A percentile compares a stretch with the other conserved stretches of the same genome.
These are phyloP conservation scores for Hirtodrosophila cameraria DNA, from an alignment of 2,888 invertebrate genomes.

Conservation along the genomic window DNA sequence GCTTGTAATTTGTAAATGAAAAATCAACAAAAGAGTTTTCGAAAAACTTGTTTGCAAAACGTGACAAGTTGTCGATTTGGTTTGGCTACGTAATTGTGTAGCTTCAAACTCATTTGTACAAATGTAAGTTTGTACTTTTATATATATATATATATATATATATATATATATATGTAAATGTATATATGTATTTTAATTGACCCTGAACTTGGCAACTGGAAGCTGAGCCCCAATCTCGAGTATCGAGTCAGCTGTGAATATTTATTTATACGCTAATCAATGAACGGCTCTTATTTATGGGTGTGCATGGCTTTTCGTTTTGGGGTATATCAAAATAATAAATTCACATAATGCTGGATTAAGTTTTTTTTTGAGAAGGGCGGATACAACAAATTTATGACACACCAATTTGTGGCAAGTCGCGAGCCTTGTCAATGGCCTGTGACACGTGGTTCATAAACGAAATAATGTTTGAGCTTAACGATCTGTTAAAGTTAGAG, in stretches of 20 bases:
- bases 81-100: slow-evolving; percentile 7
- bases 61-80: neutral
- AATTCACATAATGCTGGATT: slow-evolving; percentile 41
- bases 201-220: slow-evolving; percentile 62
- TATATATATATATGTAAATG: slow-evolving; percentile 1
- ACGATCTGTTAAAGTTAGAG: too few species aligned
- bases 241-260: slow-evolving; percentile 15
- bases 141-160: neutral
- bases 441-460: slow-evolving; percentile 40
- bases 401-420: slow-evolving; percentile 6
- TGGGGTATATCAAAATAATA: slow-evolving; percentile 29
- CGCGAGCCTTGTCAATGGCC: slow-evolving; percentile 26
- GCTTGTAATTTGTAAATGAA: slow-evolving; percentile 52
- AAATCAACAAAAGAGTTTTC: slow-evolving; percentile 46
- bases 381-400: slow-evolving; percentile 19
- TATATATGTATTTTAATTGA: slow-evolving; percentile 29
- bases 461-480: too few species aligned
- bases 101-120: slow-evolving; percentile 19
- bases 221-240: slow-evolving; percentile 33
- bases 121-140: slow-evolving; percentile 43
- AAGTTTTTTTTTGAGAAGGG: slow-evolving; percentile 36
- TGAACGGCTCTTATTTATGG: slow-evolving; percentile 50
- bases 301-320: slow-evolving; percentile 30
- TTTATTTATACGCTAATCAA: slow-evolving; percentile 70
- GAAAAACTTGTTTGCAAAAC: slow-evolving; percentile 32